A percentile compares a stretch with the other conserved stretches of the same genome.
phyloP scores from a whole-genome alignment of 2,888 invertebrate genomes.

The Agrotis ipsilon region DNA sequence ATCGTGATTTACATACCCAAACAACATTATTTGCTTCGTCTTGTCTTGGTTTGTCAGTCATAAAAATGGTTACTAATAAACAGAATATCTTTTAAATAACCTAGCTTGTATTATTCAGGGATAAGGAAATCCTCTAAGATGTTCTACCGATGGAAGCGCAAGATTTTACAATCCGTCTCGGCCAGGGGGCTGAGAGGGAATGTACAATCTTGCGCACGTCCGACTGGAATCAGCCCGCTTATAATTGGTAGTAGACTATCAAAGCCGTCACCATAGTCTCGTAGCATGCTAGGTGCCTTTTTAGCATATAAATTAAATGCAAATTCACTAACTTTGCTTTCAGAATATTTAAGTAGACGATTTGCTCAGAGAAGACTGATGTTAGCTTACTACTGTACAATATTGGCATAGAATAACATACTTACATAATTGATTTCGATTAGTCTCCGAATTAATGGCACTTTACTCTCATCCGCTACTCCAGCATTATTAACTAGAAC shows the following conservation, averaged over 20 bases:
- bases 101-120: not conserved
- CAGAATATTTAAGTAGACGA: not conserved
- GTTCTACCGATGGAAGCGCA: too few relatives aligned
- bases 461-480: constrained; percentile 66
- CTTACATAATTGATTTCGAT: constrained; percentile 74
- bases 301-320: too few relatives aligned
- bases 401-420: not conserved
- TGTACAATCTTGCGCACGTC: not conserved
- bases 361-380: not conserved
- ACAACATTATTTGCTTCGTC: not conserved
- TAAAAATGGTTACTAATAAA: too few relatives aligned
- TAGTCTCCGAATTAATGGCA: constrained; percentile 59
- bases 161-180: too few relatives aligned
- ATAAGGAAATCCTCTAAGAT: not conserved
- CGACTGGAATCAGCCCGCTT: too few relatives aligned
- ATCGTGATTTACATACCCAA: not conserved
- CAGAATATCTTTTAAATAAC: not conserved
- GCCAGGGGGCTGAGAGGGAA: too few relatives aligned
- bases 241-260: not conserved
- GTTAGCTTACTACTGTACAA: not conserved
- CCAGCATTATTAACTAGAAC: constrained; percentile 77
- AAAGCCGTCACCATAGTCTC: too few relatives aligned
- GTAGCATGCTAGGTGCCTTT: not conserved
- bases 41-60: not conserved
- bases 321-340: too few relatives aligned